Evolutionary conservation across 2,113 vertebrate genomes (phyloP).

Genomic region (Cynopterus brachyotis): DNA sequence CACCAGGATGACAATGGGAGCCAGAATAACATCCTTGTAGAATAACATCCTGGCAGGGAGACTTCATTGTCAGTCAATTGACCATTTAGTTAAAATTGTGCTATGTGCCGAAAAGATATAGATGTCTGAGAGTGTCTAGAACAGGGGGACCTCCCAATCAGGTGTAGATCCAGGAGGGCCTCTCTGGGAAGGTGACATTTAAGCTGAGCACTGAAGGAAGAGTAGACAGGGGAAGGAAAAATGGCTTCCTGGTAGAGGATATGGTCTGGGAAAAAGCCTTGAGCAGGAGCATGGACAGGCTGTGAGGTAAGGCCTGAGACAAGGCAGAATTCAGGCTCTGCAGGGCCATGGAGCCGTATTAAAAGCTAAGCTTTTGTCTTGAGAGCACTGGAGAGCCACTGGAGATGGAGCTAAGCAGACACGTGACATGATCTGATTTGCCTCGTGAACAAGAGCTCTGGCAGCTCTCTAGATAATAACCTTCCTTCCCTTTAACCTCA

Average conservation of each 20-base stretch:
- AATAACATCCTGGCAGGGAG: background rate
- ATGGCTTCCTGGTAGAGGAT: background rate
- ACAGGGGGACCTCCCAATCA: background rate
- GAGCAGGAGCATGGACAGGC: rapidly evolving
- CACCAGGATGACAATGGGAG: background rate
- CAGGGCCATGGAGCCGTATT: background rate
- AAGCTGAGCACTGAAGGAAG: background rate
- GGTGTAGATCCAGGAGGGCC: background rate
- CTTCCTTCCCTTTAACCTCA: background rate
- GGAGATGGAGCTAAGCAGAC: background rate
- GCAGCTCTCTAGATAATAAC: background rate
- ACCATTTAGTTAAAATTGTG: background rate
- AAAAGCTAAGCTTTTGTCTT: background rate
- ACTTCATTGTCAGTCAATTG: background rate
- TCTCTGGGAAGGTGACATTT: background rate
- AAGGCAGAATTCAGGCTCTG: background rate
- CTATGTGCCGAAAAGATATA: background rate
- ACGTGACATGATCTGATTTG: rapidly evolving
- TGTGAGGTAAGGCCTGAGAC: background rate
- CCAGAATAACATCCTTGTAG: background rate
- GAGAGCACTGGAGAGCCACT: background rate
- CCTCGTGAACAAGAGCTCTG: background rate
- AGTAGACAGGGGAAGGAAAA: background rate
- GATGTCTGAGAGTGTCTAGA: background rate
- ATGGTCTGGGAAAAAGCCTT: background rate